Percentiles rank a stretch among this genome's conserved stretches.
Conservation (phyloP, 2,888 invertebrate species). For the Scaptomyza flava region DNA sequence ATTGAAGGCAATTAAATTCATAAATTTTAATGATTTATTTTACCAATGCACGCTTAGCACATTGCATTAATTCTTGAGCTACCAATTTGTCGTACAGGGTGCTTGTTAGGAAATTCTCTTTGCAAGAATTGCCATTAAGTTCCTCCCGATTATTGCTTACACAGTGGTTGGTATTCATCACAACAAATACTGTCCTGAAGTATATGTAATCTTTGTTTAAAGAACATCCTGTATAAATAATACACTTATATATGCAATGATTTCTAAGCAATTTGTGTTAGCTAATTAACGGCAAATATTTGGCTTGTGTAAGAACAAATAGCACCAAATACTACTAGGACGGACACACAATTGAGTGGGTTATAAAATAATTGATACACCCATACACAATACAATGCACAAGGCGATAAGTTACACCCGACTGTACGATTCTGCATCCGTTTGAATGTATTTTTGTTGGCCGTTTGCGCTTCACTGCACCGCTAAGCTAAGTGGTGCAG, state of each 20-base stretch:
- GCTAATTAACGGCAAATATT: constrained; percentile 67
- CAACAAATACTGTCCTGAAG: not conserved
- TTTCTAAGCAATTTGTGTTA: constrained; percentile 59
- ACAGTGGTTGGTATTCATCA: too few species aligned
- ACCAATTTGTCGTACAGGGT: constrained; percentile 51
- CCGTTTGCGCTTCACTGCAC: constrained; percentile 54
- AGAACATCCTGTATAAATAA: constrained; percentile 40
- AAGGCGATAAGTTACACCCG: constrained; percentile 34
- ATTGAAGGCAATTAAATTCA: constrained; percentile 78
- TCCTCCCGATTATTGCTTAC: too few species aligned
- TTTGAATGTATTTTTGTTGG: not conserved
- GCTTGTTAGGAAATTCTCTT: constrained; percentile 7
- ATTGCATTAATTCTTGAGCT: constrained; percentile 56
- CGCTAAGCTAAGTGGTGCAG: constrained; percentile 23
- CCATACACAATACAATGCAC: constrained; percentile 10
- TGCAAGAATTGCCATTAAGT: too few species aligned
- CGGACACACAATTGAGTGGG: constrained; percentile 8
- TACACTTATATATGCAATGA: constrained; percentile 13
- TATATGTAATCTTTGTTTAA: not conserved
- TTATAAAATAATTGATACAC: constrained; percentile 47
- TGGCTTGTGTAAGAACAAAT: constrained; percentile 65
- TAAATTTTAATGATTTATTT: constrained; percentile 81
- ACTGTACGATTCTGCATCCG: constrained; percentile 3
- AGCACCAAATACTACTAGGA: constrained; percentile 1
- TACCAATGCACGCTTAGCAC: constrained; percentile 56